These are phyloP conservation scores for Aldabrachelys gigantea DNA, from an alignment of 2,113 vertebrate genomes.

Conservation along the genomic window DNA sequence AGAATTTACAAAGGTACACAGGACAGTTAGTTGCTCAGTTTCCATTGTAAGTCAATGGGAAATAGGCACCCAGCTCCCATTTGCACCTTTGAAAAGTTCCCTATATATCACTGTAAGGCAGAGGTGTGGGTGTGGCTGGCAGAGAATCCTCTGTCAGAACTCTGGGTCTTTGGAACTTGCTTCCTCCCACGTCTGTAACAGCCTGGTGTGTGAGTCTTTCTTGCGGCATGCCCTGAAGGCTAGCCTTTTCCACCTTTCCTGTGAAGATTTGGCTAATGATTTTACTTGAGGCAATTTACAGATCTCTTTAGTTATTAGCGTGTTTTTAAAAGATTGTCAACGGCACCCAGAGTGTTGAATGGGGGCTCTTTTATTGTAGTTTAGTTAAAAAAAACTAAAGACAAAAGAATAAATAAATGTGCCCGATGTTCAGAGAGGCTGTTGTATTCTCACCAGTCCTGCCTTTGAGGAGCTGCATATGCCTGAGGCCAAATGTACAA, in stretches of 20 bases:
- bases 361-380: background rate
- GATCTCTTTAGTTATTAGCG: background rate
- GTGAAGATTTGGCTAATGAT: background rate
- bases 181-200: background rate
- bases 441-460: background rate
- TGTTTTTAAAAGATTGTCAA: background rate
- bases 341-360: background rate
- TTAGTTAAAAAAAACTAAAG: background rate
- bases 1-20: background rate
- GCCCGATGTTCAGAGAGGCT: background rate
- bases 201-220: background rate
- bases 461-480: background rate
- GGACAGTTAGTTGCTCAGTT: background rate
- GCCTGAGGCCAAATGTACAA: background rate
- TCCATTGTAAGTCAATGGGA: background rate
- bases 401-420: background rate
- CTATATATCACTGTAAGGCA: background rate
- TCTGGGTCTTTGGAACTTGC: background rate
- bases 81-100: background rate
- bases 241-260: background rate
- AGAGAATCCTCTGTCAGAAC: background rate
- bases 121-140: background rate
- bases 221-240: background rate
- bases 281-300: background rate
- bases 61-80: background rate